phyloP scores from a whole-genome alignment of 2,888 invertebrate genomes.

The Mystacides longicornis region DNA sequence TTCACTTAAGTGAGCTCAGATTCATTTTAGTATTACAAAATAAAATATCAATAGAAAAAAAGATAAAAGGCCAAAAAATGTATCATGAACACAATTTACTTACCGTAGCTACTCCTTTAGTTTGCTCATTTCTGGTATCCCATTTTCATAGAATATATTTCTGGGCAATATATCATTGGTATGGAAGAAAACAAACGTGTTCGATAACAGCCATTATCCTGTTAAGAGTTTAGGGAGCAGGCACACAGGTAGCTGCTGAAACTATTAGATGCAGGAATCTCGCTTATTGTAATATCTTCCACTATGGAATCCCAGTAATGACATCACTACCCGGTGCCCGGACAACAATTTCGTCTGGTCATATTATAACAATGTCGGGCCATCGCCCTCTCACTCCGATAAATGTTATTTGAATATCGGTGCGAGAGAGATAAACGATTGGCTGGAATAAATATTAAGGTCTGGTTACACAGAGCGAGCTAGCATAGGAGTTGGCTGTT shows the following conservation, averaged over 20 bases:
- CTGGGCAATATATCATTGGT: not conserved
- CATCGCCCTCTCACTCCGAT: not conserved
- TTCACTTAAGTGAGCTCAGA: no score
- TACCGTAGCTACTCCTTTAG: no score
- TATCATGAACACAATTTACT: no score
- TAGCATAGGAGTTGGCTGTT: no score
- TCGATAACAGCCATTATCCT: conserved; percentile 2
- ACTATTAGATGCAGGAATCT: not conserved
- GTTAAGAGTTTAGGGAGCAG: not conserved
- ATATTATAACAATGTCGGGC: not conserved
- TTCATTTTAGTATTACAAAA: no score
- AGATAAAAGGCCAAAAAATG: no score
- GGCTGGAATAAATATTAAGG: not conserved
- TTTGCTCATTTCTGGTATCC: no score
- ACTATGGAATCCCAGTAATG: conserved; percentile 11
- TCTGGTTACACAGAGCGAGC: no score
- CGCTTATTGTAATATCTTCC: not conserved
- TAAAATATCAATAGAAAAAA: no score
- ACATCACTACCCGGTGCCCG: not conserved
- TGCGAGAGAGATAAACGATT: no score
- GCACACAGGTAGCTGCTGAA: not conserved
- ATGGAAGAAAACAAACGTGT: not conserved
- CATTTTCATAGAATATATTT: no score
- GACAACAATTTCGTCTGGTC: not conserved
- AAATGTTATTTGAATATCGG: not conserved